Evolutionary conservation across 2,888 invertebrate species (phyloP).

Genomic region (Amblyjoppa proteus): DNA sequence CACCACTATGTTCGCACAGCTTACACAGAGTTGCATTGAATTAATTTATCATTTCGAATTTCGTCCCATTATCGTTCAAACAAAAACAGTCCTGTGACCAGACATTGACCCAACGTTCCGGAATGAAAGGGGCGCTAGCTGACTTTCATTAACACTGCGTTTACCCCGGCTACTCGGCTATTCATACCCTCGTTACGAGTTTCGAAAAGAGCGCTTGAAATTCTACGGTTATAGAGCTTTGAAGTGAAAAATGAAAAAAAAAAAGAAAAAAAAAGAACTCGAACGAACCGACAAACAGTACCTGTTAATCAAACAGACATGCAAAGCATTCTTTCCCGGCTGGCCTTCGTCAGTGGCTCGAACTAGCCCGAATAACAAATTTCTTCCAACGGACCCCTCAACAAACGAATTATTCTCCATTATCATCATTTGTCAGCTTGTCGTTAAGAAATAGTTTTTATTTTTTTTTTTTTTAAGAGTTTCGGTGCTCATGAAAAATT

Average conservation of each 20-base stretch:
- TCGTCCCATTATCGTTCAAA: background rate
- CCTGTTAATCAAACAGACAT: conserved; percentile 1
- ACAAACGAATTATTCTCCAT: background rate
- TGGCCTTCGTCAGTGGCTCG: background rate
- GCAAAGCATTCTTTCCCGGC: background rate
- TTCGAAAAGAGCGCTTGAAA: conserved; percentile 39
- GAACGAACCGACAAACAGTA: conserved; percentile 5
- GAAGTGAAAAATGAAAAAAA: background rate
- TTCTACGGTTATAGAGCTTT: conserved; percentile 29
- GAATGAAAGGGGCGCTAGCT: conserved; percentile 56
- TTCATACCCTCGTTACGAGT: conserved; percentile 66
- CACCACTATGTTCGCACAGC: no score
- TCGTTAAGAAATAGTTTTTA: background rate
- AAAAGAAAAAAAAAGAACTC: background rate
- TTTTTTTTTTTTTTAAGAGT: conserved; percentile 4
- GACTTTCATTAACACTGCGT: conserved; percentile 60
- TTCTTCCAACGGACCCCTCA: background rate
- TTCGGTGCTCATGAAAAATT: conserved; percentile 24
- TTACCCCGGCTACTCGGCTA: conserved; percentile 62
- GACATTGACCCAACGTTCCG: conserved; percentile 29
- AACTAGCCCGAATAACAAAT: background rate
- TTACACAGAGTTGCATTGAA: background rate
- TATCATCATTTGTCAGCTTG: background rate
- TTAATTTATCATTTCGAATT: conserved; percentile 8
- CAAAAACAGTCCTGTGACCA: background rate